Base-by-base conservation (phyloP, 2,797 vertebrate genomes). In the Pteropus rufus region DNA sequence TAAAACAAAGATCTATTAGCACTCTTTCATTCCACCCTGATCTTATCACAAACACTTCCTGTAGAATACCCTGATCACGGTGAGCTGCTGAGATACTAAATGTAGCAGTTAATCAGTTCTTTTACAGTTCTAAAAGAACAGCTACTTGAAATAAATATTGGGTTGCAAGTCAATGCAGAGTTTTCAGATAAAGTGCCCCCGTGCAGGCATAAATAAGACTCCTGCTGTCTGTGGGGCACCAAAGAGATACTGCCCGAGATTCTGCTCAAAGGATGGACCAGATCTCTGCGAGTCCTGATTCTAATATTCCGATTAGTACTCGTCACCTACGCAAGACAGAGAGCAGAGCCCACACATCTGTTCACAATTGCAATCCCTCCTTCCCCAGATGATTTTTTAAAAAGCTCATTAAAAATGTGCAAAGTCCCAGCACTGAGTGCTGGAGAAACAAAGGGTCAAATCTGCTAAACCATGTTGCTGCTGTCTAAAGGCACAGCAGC, bases 1-100 rank as follows among this genome's bases (percentile, higher is more conserved):
- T 76, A 96, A 95, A 72, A 92, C 92, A 94, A 77, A 97, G 81
- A 88, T 49, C 65, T 69, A 80, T 92, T 92, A 86, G 91, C 89
- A 80, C 26, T 81, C 70, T 96, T 96, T 91, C 92, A 84, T 56
- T 76, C 77, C 34, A 83, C 36, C 49, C 16, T 31, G 75, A 97
- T 94, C 79, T 91, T 91, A 75, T 96, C 94, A 86, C 6, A 88
- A 72, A 97, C 92, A 85, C 29, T 92, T 19, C 76, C 62, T 16
- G 14, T 29, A 5, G 54, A 96, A 91, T 29, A 93, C 39, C 62
- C 77, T 36, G 36, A 69, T 54, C 46, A 83, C n/a, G 41, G 67
- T 14, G 67, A 70, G 29, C 26, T 0, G 34, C 31, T 52, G 52
- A 80, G 67, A 60, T 12, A 34, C 21, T 9, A 29, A 23, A 21